Evolutionary conservation across 1,140 invertebrate genomes (phyloP), one percentile per base, ranked within the genome.

Genomic region (Muscidifurax raptorellus): DNA sequence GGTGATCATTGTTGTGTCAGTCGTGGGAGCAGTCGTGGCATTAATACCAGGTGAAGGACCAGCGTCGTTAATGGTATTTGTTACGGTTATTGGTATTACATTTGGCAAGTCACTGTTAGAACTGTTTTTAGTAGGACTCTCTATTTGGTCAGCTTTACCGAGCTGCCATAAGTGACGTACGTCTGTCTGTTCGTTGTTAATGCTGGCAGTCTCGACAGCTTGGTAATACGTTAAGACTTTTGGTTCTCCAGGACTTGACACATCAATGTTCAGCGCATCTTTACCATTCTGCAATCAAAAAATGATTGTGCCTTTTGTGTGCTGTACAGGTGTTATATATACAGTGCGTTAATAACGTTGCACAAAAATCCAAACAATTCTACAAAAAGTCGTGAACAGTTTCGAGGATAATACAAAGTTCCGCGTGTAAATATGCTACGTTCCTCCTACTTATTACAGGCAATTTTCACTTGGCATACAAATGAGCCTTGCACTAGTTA

Each of bases 251-350:
- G 90, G 90, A 84, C 88, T 93, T 81, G 88, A 90, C 79, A 92
- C 88, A 74, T 89, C 88, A 52, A 92, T 88, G 40, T 89, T 86
- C 40, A 89, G 86, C 64, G 86, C 80, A 72, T 80, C 82, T 69
- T 86, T 86, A 69, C 86, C 87, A 86, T 90, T 90, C 92, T 93
- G 91, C 76, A 92, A 93, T 88, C 90, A 93, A 81, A 92, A 92
- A 91, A 88, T 87, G 52, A 89, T 80, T 85, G 67, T 59, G 89
- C 87, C 90, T 87, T 40, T 90, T 84, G 82, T 86, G 90, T 92
- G 90, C 91, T 92, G 84, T 92, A 93, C 90, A 92, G 52, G 52
- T 59, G 52, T 81, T 25, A n/a, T 85, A n/a, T 85, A 72, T 82
- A 85, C 64, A 77, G 86, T 88, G 88, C 86, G 69, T 75, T 80